Base-by-base conservation (phyloP, 2,797 vertebrate species). In the Sorex maritimensis region DNA sequence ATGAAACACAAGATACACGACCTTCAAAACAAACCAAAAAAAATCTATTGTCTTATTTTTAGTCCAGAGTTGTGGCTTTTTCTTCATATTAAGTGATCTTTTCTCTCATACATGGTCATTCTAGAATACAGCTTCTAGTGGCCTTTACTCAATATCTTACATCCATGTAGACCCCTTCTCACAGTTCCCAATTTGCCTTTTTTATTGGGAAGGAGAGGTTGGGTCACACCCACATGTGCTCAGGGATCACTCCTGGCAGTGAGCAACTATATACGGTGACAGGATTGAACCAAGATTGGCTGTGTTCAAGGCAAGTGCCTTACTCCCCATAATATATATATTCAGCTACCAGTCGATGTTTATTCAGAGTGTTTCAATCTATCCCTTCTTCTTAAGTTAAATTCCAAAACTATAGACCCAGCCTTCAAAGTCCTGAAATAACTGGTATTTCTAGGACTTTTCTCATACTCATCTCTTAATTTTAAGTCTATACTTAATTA, bases 391-490 rank as follows among this genome's bases (percentile, higher is more conserved):
- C 69, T 78, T 74, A 46, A 61, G 8, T 63, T 90, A 83, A 83
- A 71, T 86, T 90, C 75, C 28, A 61, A 88, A 88, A 68, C 55
- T 49, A 41, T 67, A 79, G 41, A 49, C 11, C 24, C 38, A n/a
- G 34, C n/a, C 52, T 79, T 49, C 10, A 82, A 69, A 82, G 14
- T 26, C 12, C 75, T 73, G 23, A 30, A 79, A 79, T 46, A 69
- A 41, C 81, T 63, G n/a, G 28, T 46, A 11, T 52, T 78, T 46
- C 49, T 24, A 52, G 13, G 4, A 75, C 12, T 6, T 26, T 28
- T 52, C 49, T 65, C 26, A 21, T 34, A 15, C 84, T 73, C 28
- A 73, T 72, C 44, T 73, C 30, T 21, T 26, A 91, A 79, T 2
- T 92, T 28, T 14, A 77, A 52, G 17, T n/a, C 67, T 52, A 63